phyloP scores from a whole-genome alignment of 2,113 vertebrate species.

The Hemichromis elongatus region DNA sequence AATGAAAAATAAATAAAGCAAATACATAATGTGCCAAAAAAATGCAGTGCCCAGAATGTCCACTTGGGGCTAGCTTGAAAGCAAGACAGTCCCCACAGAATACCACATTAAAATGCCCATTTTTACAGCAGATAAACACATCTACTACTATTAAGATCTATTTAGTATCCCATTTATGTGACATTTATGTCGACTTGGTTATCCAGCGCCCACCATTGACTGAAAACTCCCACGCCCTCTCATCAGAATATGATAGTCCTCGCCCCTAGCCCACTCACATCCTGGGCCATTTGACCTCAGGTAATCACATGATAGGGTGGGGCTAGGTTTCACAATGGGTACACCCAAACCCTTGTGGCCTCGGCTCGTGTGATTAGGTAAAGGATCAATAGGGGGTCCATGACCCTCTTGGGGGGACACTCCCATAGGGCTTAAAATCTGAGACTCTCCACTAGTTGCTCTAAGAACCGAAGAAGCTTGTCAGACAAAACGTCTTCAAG shows the following conservation, averaged over 20 bases:
- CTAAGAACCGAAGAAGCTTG: background rate
- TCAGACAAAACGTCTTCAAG: background rate
- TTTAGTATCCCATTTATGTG: background rate
- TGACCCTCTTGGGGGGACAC: background rate
- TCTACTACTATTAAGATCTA: background rate
- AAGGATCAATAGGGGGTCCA: too few relatives aligned
- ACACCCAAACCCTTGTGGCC: too few relatives aligned
- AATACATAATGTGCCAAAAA: background rate
- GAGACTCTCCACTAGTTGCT: background rate
- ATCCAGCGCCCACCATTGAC: background rate
- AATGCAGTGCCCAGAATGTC: background rate
- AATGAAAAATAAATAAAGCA: background rate
- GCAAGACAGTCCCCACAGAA: background rate
- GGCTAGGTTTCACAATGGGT: background rate
- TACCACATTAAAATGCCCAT: background rate
- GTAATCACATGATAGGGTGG: background rate
- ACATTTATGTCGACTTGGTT: fast-evolving
- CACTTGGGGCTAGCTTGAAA: background rate
- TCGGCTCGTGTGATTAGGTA: too few relatives aligned
- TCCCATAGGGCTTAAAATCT: fast-evolving
- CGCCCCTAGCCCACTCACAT: background rate
- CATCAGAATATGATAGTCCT: background rate
- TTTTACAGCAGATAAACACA: background rate
- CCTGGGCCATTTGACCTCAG: background rate
- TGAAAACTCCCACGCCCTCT: background rate